Evolutionary conservation across 2,797 vertebrate species (phyloP).

Genomic region (Xerus rutilus): DNA sequence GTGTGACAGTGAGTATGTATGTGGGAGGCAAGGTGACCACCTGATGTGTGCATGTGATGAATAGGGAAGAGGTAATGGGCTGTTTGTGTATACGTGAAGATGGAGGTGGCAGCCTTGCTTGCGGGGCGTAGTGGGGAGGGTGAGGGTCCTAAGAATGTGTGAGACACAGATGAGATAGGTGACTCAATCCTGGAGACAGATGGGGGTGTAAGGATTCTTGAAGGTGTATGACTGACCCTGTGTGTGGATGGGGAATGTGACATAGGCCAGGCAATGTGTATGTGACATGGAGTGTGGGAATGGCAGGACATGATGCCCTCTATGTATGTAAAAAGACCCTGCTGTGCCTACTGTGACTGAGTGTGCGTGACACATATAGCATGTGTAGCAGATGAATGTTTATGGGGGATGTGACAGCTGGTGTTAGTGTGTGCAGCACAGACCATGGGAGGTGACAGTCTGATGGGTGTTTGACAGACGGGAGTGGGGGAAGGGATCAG

Average conservation of each 20-base stretch:
- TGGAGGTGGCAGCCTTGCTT: slow-evolving; percentile 15
- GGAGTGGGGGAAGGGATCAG: slow-evolving; percentile 44
- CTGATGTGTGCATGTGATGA: slow-evolving; percentile 14
- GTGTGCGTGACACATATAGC: slow-evolving; percentile 41
- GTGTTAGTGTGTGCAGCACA: slow-evolving; percentile 54
- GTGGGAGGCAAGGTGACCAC: slow-evolving; percentile 57
- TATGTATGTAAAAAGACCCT: slow-evolving; percentile 16
- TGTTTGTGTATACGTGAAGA: neutral
- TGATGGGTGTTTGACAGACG: slow-evolving; percentile 63
- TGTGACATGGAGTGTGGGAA: neutral
- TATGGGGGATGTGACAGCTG: slow-evolving; percentile 68
- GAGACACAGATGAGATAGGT: neutral
- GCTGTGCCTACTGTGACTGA: neutral
- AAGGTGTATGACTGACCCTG: neutral
- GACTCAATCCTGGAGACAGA: neutral
- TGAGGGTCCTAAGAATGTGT: neutral
- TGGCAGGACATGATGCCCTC: neutral
- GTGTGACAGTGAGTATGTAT: slow-evolving; percentile 5
- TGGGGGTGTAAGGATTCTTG: neutral
- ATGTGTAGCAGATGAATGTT: slow-evolving; percentile 54
- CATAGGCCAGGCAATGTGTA: neutral
- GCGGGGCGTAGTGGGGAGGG: neutral
- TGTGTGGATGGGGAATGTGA: neutral
- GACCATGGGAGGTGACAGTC: slow-evolving; percentile 52
- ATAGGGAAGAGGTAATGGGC: neutral